Conservation (phyloP, 2,113 vertebrate species). For the Orcinus orca region DNA sequence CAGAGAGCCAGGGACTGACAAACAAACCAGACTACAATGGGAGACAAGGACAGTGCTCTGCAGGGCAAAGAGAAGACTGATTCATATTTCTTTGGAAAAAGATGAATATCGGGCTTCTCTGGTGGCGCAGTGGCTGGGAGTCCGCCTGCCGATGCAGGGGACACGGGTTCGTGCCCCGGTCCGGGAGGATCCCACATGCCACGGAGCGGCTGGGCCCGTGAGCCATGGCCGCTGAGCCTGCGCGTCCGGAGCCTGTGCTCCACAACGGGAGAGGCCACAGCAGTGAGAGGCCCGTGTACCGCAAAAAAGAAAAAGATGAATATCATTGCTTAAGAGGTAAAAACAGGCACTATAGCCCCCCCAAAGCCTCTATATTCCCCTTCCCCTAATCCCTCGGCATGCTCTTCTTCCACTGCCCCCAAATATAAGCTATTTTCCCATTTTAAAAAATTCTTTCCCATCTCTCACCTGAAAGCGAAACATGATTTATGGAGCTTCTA, state of each 20-base stretch:
- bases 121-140: too few relatives aligned
- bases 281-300: too few relatives aligned
- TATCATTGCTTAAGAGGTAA: not conserved
- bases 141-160: too few relatives aligned
- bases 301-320: not conserved
- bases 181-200: too few relatives aligned
- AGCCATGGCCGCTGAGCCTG: too few relatives aligned
- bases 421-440: not conserved
- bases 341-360: not conserved
- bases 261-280: too few relatives aligned
- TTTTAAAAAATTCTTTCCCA: not conserved
- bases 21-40: not conserved
- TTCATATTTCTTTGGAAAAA: not conserved
- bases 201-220: too few relatives aligned
- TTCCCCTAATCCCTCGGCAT: not conserved
- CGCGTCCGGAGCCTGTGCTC: too few relatives aligned
- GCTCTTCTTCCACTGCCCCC: not conserved
- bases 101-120: not conserved
- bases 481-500: not conserved
- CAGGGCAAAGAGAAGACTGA: not conserved
- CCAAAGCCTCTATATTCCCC: not conserved
- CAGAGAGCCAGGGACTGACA: not conserved
- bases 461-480: constrained; percentile 1
- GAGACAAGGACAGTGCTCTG: not conserved
- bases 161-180: too few relatives aligned